Percentiles rank a stretch among this genome's conserved stretches.
These are phyloP conservation scores for Grammomys dolichurus DNA, from an alignment of 2,113 vertebrate genomes.

Conservation along the genomic window DNA sequence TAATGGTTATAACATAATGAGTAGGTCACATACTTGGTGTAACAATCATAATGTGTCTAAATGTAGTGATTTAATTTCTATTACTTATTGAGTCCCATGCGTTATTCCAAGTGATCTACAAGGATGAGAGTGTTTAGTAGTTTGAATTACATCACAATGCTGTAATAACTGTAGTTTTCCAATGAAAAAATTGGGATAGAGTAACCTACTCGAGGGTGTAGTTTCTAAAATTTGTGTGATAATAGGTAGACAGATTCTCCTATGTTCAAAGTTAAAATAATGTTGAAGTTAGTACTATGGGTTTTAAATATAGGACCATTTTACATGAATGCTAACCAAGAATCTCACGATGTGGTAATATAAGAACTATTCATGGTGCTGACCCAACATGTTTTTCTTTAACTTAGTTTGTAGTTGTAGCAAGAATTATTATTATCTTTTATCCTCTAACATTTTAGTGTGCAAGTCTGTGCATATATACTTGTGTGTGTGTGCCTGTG, in stretches of 20 bases:
- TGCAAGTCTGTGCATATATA: too few species aligned
- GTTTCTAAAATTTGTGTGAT: background rate
- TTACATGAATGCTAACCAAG: background rate
- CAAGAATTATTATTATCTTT: too few species aligned
- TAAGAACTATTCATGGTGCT: too few species aligned
- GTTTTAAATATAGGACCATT: background rate
- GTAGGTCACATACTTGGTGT: background rate
- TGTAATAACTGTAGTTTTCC: background rate
- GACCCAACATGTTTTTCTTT: too few species aligned
- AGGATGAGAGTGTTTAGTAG: background rate
- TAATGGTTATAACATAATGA: background rate
- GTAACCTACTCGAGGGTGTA: background rate
- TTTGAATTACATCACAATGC: background rate
- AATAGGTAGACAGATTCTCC: background rate
- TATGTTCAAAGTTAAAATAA: slow-evolving; percentile 29
- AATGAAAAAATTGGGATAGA: background rate
- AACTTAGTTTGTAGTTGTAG: too few species aligned
- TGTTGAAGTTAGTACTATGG: background rate
- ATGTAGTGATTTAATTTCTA: slow-evolving; percentile 42
- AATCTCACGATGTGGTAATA: background rate
- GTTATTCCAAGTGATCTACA: background rate
- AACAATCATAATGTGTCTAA: background rate
- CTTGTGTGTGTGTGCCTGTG: too few species aligned
- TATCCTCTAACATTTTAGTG: too few species aligned
- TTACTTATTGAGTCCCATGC: background rate